Conservation (phyloP, 2,113 vertebrate genomes). For the Alosa alosa region DNA sequence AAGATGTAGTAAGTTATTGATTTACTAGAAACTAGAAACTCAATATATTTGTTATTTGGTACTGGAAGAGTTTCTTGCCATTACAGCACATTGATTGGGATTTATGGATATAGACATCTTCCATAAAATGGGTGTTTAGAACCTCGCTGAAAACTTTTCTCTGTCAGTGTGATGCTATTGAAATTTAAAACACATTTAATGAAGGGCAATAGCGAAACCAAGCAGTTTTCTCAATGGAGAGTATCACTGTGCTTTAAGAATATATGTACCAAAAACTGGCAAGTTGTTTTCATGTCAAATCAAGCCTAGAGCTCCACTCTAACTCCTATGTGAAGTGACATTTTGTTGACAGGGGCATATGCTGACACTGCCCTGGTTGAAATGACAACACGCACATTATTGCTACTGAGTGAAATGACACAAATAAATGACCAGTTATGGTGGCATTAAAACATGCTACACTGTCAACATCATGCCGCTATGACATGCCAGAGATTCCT, state of each 20-base stretch:
- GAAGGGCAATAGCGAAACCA: background rate
- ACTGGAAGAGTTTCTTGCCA: background rate
- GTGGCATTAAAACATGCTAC: background rate
- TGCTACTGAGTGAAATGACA: background rate
- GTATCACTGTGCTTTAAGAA: background rate
- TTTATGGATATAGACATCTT: background rate
- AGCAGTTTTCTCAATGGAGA: background rate
- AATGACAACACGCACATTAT: background rate
- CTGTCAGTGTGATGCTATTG: background rate
- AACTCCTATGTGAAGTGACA: background rate
- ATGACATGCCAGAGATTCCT: background rate
- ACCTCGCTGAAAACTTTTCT: background rate
- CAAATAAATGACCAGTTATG: background rate
- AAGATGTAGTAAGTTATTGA: no score
- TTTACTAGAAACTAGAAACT: background rate
- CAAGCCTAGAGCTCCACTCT: background rate
- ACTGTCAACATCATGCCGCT: background rate
- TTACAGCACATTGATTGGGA: background rate
- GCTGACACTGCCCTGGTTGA: background rate
- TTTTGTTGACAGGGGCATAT: background rate
- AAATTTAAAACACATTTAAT: background rate
- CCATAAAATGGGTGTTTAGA: background rate
- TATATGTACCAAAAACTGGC: background rate
- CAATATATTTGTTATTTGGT: background rate
- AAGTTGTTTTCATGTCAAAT: background rate